phyloP scores from a whole-genome alignment of 92 coral and sea anemone genomes.

The Porites lobata region DNA sequence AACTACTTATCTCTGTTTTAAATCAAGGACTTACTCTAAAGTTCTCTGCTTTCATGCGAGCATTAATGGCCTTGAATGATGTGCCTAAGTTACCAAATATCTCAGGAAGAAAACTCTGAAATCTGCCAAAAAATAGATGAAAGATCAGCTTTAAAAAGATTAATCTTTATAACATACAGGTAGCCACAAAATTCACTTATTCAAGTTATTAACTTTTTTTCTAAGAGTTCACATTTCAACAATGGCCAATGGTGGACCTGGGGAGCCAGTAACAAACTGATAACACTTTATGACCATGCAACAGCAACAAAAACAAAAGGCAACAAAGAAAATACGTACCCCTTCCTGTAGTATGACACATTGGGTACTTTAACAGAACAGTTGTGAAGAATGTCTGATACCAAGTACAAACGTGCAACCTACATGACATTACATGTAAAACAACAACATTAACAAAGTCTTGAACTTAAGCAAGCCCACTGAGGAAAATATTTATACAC shows the following conservation, averaged over 20 bases:
- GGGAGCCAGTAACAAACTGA: too few species aligned
- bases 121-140: slow-evolving; percentile 48
- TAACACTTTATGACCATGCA: too few species aligned
- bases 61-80: slow-evolving; percentile 93
- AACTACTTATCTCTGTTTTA: neutral
- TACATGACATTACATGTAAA: slow-evolving; percentile 2
- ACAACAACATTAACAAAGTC: neutral
- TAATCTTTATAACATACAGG: too few species aligned
- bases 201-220: too few species aligned
- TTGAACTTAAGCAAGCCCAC: neutral
- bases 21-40: slow-evolving; percentile 77
- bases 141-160: neutral
- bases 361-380: slow-evolving; percentile 98
- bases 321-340: slow-evolving; percentile 55
- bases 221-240: too few species aligned
- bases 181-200: too few species aligned
- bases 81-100: slow-evolving; percentile 78
- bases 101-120: slow-evolving; percentile 84
- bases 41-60: slow-evolving; percentile 99
- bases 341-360: slow-evolving; percentile 94
- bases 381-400: slow-evolving; percentile 94
- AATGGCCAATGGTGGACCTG: too few species aligned
- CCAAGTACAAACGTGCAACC: slow-evolving; percentile 92
- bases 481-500: neutral
- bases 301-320: too few species aligned